Evolutionary conservation across 35 echinoderm and acorn worm species (phyloP), one percentile per base, ranked within the genome.

Genomic region (Eucidaris tribuloides): DNA sequence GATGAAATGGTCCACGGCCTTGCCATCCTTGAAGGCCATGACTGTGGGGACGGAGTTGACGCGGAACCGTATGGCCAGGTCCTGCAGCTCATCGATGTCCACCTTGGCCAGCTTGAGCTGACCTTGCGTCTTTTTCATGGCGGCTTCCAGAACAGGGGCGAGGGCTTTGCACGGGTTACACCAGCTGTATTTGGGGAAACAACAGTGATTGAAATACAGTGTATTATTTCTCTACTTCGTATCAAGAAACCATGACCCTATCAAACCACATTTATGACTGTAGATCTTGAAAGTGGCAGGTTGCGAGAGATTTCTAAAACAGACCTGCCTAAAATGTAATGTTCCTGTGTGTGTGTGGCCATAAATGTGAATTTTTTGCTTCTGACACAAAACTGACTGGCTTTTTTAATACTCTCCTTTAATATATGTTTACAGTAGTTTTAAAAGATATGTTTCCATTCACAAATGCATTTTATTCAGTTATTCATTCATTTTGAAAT

Each of bases 101-200:
- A 96, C 88, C 43, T 96, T 96, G 38, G 93, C 93, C 33, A 96
- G 63, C 68, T 96, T 84, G 41, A 96, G 84, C 28, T 64, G 71
- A 11, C 90, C 89, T 15, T 71, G 55, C 9, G 70, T 71, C 11
- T 70, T 79, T 30, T 55, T 43, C 17, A 91, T 23, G 25, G 82
- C 89, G 60, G 86, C 80, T 25, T 91, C 65, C 15, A 96, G 64
- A 30, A 89, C 54, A n/a, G 93, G 93, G 38, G 79, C 79, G 13
- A 96, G 84, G 24, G 81, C 29, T 38, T 88, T 87, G 62, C 93
- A 96, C 0, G 93, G 93, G 38, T 80, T 81, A 70, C 93, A 96
- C 93, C 93, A 96, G 32, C 93, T 96, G 71, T n/a, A 36, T n/a
- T n/a, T n/a, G n/a, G 13, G 39, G 7, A 37, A 44, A 45, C 19